These are phyloP conservation scores for Elmis aenea DNA, from an alignment of 2,888 invertebrate genomes.

Conservation along the genomic window DNA sequence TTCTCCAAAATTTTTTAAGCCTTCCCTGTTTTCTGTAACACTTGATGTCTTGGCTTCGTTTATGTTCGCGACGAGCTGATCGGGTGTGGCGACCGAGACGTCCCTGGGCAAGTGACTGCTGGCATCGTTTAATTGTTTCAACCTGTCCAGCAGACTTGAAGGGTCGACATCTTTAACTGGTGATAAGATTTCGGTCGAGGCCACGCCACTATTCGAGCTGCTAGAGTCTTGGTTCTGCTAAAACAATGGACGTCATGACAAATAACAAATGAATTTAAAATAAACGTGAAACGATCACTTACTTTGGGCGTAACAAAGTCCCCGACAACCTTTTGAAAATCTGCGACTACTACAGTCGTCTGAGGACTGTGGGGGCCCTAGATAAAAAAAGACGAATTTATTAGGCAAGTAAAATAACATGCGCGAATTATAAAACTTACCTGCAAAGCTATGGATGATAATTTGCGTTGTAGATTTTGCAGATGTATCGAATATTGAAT, in stretches of 20 bases:
- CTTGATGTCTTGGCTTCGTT: background rate
- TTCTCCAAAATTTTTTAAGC: no score
- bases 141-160: slow-evolving; percentile 2
- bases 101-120: background rate
- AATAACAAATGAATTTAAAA: no score
- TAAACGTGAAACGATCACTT: slow-evolving; percentile 2
- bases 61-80: background rate
- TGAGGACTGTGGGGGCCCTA: slow-evolving; percentile 58
- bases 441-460: slow-evolving; percentile 53
- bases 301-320: slow-evolving; percentile 2
- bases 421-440: slow-evolving; percentile 50
- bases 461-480: slow-evolving; percentile 66
- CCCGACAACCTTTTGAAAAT: slow-evolving; percentile 29
- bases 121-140: background rate
- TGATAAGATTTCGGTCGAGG: slow-evolving; percentile 40
- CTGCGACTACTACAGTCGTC: slow-evolving; percentile 48
- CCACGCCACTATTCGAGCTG: slow-evolving; percentile 35
- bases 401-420: no score
- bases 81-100: background rate
- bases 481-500: slow-evolving; percentile 64
- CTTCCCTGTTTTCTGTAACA: no score
- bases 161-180: slow-evolving; percentile 37
- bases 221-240: slow-evolving; percentile 47
- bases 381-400: no score
- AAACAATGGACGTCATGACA: no score